Percentiles rank a stretch among this genome's conserved stretches.
These are phyloP conservation scores for Nycteola revayana DNA, from an alignment of 2,888 invertebrate species.

Conservation along the genomic window DNA sequence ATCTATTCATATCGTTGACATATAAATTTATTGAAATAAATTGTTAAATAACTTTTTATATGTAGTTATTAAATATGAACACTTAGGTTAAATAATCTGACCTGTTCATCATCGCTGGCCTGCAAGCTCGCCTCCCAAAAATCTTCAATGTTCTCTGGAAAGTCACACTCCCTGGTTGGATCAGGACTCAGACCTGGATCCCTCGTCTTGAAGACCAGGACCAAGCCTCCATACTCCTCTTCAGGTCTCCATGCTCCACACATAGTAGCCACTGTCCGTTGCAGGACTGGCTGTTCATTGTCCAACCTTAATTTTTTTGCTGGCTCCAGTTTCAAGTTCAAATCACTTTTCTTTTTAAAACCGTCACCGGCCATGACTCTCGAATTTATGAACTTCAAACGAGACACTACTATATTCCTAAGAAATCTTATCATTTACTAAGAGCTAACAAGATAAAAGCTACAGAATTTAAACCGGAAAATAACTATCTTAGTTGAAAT, in stretches of 20 bases:
- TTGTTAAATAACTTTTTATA: no score
- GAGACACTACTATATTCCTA: conserved; percentile 23
- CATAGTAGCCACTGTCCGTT: conserved; percentile 73
- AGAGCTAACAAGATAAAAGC: background rate
- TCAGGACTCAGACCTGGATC: conserved; percentile 66
- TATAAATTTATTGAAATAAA: no score
- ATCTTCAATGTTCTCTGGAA: conserved; percentile 74
- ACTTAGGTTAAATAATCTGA: no score
- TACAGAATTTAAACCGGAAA: no score
- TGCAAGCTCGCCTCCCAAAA: conserved; percentile 65
- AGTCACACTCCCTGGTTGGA: conserved; percentile 62
- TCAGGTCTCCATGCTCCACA: conserved; percentile 77
- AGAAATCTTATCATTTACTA: conserved; percentile 37
- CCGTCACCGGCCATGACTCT: conserved; percentile 45
- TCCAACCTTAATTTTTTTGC: conserved; percentile 57
- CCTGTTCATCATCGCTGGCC: conserved; percentile 54
- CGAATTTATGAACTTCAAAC: conserved; percentile 9
- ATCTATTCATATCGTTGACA: no score
- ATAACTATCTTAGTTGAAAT: no score
- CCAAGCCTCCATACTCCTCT: conserved; percentile 70
- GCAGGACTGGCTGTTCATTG: conserved; percentile 18
- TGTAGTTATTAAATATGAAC: no score
- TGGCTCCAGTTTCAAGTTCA: conserved; percentile 42
- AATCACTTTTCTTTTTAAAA: conserved; percentile 45
- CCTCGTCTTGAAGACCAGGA: conserved; percentile 65